Evolutionary conservation across 2,797 vertebrate species (phyloP), one percentile per base, ranked within the genome.

Genomic region (Odontamblyopus lacepedii): DNA sequence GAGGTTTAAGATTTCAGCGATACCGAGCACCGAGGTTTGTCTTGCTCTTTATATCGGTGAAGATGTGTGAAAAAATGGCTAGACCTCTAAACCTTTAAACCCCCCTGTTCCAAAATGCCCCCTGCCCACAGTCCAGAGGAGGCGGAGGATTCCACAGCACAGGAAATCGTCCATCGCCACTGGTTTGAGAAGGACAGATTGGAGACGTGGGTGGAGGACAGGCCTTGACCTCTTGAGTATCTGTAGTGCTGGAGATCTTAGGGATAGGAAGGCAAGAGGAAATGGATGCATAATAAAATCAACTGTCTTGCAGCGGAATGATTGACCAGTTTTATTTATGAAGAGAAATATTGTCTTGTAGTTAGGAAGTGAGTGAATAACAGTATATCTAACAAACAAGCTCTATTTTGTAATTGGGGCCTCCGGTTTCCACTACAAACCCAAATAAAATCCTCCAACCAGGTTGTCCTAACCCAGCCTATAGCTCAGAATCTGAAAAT

Each of bases 1-100:
- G 71, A 89, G 90, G 86, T 89, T 91, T 65, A 64, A 88, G 92
- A 92, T 94, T 95, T 93, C 92, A 92, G 83, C 30, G 91, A 93
- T 93, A 92, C 80, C 81, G 82, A 85, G 83, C 84, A 6, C 67
- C 30, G 7, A 83, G 87, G 89, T 89, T 94, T 91, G 88, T 38
- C 91, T 93, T 91, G 86, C 82, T 81, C 84, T 87, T 88, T 81
- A 88, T 90, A 85, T 90, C 85, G 86, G 77, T 80, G 86, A 85
- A 89, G 89, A 93, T 84, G 91, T 91, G 86, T 91, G 89, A 92
- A 92, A 90, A 90, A 90, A 93, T 90, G 85, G 74, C 29, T 32
- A 44, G 82, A 85, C 83, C 79, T 83, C 79, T 88, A 87, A 87
- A 48, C 44, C 44, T 48, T 48, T 48, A 59, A 57, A 32, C 27